Evolutionary conservation across 1,140 invertebrate species (phyloP), one percentile per base, ranked within the genome.

Genomic region (Calephelis nemesis): DNA sequence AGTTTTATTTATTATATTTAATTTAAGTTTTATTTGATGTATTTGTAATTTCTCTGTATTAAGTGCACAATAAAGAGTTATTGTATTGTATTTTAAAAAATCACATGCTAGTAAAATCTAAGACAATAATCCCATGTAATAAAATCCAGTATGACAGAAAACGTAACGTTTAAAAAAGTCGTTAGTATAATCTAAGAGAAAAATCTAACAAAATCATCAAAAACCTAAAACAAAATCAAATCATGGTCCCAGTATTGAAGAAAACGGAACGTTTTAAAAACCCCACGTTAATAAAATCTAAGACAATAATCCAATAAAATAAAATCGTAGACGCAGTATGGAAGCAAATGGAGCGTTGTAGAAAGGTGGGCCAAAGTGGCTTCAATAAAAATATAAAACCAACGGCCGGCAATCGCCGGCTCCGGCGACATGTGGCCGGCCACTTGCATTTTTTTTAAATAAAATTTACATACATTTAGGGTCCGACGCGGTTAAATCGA

Each of bases 381-480:
- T 65, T 74, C 71, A 76, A 81, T 81, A 78, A 81, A 80, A 76
- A 71, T 74, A 79, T 77, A 79, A 81, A 82, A 81, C 58, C 58
- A n/a, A 60, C 58, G 58, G 72, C 39, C 39, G 65, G 39, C 65
- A 64, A 70, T 73, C 71, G 70, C 42, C 42, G 42, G 8, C 42
- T 69, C 76, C 68, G 74, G 74, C 78, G 77, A 83, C 78, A 79
- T 79, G 75, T 78, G 78, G 76, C 70, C 65, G 71, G 72, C 70
- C 70, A 79, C 77, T 83, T 79, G 77, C 71, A 79, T 80, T 82
- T 82, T 83, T 81, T 81, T 70, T 70, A 77, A 77, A 82, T 82
- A 80, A 77, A 80, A 82, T 82, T 82, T 79, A 75, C 81, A 82
- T 82, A 80, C 71, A 65, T 70, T 74, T 67, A 45, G 40, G 65